phyloP scores from a whole-genome alignment of 2,888 invertebrate species.

The Harpagoxenus sublaevis region DNA sequence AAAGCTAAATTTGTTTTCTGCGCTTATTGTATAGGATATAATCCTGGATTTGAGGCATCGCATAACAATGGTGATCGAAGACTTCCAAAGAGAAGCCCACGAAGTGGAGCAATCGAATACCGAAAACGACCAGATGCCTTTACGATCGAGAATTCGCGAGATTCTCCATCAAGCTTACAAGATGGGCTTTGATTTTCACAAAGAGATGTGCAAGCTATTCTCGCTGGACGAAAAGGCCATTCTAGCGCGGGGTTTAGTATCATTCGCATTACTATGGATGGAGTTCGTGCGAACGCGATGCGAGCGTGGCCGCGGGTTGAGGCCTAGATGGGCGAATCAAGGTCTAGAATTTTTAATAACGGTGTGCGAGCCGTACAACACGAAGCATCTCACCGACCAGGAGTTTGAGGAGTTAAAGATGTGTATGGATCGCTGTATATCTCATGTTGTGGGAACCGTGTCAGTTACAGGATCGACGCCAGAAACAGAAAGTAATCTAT shows the following conservation, averaged over 20 bases:
- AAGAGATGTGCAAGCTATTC: conserved; percentile 91
- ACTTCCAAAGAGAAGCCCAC: conserved; percentile 88
- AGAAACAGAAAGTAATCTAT: conserved; percentile 73
- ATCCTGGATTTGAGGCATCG: conserved; percentile 88
- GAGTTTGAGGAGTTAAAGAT: conserved; percentile 93
- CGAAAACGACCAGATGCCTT: conserved; percentile 88
- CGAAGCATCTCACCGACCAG: conserved; percentile 91
- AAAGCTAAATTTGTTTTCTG: conserved; percentile 10
- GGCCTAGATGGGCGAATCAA: conserved; percentile 96
- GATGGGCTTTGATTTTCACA: conserved; percentile 95
- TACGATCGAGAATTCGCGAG: conserved; percentile 90
- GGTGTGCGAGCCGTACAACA: conserved; percentile 94
- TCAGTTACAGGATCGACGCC: conserved; percentile 71
- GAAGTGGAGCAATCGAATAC: conserved; percentile 87
- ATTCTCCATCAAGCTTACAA: conserved; percentile 95
- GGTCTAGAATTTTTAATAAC: conserved; percentile 95
- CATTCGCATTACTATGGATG: conserved; percentile 95
- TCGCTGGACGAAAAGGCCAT: conserved; percentile 84
- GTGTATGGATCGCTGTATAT: conserved; percentile 94
- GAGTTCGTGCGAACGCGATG: conserved; percentile 94
- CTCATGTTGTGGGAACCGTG: conserved; percentile 93
- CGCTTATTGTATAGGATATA: conserved; percentile 85
- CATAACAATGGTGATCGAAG: conserved; percentile 88
- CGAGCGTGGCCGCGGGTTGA: conserved; percentile 92
- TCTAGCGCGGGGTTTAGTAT: conserved; percentile 89